Base-by-base conservation (phyloP, 1,140 invertebrate species). In the Megathymus violae region DNA sequence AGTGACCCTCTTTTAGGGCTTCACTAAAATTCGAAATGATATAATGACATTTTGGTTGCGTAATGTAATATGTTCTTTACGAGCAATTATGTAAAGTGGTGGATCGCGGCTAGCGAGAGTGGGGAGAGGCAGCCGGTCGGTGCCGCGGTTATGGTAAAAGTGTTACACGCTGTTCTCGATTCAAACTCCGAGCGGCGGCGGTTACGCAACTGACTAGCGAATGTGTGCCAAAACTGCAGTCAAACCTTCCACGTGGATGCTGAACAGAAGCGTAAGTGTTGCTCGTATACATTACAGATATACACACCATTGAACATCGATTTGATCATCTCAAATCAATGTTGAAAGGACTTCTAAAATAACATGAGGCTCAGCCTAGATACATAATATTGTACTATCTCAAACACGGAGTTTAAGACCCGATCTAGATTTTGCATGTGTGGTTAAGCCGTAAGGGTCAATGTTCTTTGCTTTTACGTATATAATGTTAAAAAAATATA, bases 201-300 rank as follows among this genome's bases (percentile, higher is more conserved):
- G 74, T 88, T 79, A 88, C 79, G 84, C 80, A 90, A 88, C 71
- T 38, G 51, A 63, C 16, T 59, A 62, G 74, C 82, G 82, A 90
- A 90, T 90, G 82, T 90, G 77, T 90, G 88, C 88, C 88, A 87
- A 87, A 90, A 88, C 78, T 88, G 85, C 88, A 88, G 76, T 67
- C 73, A 69, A 81, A 83, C 78, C 79, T 80, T 73, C 76, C 64
- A 71, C 64, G 62, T 69, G 52, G 67, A 67, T 66, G 64, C 48
- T 62, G 67, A 69, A 65, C 70, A 61, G 66, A 59, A 47, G 63
- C 66, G 52, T 61, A 69, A 69, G 63, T 67, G 61, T 67, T 74
- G 62, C 71, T 38, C 64, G 38, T 17, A 63, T 64, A 52, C 59
- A 58, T 50, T 61, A 58, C 44, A 19, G 36, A 52, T 61, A 61